A percentile compares a stretch with the other conserved stretches of the same genome.
phyloP scores from a whole-genome alignment of 2,113 vertebrate species.

The Nycticebus coucang region DNA sequence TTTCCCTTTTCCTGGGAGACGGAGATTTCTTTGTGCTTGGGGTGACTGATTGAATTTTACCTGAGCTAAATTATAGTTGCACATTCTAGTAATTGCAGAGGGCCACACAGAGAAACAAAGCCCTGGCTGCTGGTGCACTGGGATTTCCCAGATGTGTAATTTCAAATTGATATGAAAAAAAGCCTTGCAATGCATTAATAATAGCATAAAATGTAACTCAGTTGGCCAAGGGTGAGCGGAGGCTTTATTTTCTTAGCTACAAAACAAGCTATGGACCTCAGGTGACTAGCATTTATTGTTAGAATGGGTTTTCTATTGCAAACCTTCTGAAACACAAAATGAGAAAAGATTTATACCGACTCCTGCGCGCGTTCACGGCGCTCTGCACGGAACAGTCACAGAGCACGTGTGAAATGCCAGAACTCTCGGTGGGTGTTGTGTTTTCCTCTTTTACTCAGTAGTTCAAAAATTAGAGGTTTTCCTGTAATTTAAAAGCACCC shows the following conservation, averaged over 20 bases:
- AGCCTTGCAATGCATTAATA: constrained; percentile 88
- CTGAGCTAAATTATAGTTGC: constrained; percentile 92
- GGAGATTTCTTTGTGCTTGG: constrained; percentile 90
- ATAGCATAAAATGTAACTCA: constrained; percentile 86
- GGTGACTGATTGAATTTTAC: constrained; percentile 94
- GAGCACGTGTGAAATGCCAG: constrained; percentile 58
- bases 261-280: constrained; percentile 87
- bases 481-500: constrained; percentile 75
- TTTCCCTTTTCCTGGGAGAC: constrained; percentile 83
- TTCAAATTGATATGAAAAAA: constrained; percentile 62
- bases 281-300: constrained; percentile 87
- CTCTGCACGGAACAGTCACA: constrained; percentile 65
- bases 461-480: constrained; percentile 52
- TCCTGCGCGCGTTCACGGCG: neutral
- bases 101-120: constrained; percentile 90
- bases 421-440: neutral
- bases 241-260: constrained; percentile 82
- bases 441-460: neutral
- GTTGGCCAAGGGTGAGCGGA: constrained; percentile 83
- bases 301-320: constrained; percentile 85
- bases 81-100: constrained; percentile 93
- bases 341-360: constrained; percentile 83
- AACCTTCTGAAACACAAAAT: constrained; percentile 83
- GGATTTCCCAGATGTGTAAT: constrained; percentile 87
- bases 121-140: constrained; percentile 86